A percentile compares a stretch with the other conserved stretches of the same genome.
Conservation (phyloP, 1,140 invertebrate genomes). For the Bombus waltoni region DNA sequence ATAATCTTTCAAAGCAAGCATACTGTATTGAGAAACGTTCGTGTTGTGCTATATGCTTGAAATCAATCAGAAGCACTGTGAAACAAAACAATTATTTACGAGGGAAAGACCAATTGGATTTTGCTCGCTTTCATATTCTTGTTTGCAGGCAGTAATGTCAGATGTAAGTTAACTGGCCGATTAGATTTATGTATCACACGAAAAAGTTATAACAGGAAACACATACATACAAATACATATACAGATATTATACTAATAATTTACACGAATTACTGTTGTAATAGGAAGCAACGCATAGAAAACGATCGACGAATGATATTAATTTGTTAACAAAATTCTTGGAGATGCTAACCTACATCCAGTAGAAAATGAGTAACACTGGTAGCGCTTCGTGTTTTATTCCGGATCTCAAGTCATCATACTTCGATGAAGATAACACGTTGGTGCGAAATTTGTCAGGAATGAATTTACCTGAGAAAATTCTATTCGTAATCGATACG, state of each 20-base stretch:
- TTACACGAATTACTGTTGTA: background rate
- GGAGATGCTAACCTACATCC: background rate
- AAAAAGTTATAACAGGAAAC: background rate
- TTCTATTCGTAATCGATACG: constrained; percentile 87
- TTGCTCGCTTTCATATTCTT: no score
- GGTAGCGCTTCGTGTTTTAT: background rate
- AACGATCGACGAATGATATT: background rate
- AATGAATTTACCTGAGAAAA: constrained; percentile 85
- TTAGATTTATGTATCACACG: background rate
- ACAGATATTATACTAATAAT: background rate
- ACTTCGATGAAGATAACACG: background rate
- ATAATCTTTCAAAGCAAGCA: constrained; percentile 86
- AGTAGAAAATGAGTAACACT: constrained; percentile 28
- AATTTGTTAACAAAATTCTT: background rate
- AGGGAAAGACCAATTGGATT: background rate
- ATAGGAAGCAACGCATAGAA: background rate
- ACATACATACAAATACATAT: background rate
- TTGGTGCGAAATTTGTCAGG: constrained; percentile 79
- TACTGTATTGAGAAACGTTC: constrained; percentile 68
- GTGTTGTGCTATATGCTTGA: background rate
- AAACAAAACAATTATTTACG: background rate
- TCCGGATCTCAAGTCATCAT: constrained; percentile 13
- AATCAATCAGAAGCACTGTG: background rate
- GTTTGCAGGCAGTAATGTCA: background rate
- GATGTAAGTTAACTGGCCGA: background rate